Percentiles rank a stretch among this genome's conserved stretches.
Evolutionary conservation across 2,113 vertebrate genomes (phyloP).

Genomic region (Ibidorhyncha struthersii): DNA sequence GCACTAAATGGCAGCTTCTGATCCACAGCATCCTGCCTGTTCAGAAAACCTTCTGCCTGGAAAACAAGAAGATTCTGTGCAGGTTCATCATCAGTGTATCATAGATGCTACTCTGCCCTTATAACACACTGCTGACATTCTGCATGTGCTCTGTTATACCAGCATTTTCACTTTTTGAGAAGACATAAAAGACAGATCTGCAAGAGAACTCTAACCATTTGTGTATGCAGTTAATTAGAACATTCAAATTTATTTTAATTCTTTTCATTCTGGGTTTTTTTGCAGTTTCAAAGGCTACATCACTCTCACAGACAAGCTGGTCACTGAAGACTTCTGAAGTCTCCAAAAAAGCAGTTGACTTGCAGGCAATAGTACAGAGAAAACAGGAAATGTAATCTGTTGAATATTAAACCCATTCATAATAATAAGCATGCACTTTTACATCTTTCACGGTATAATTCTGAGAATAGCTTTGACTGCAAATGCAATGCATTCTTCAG

Average conservation of each 20-base stretch:
- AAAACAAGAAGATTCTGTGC: neutral
- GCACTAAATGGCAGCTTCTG: neutral
- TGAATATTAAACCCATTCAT: slow-evolving; percentile 39
- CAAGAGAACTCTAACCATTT: slow-evolving; percentile 9
- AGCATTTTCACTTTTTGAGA: neutral
- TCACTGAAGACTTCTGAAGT: slow-evolving; percentile 26
- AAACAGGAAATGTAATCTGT: slow-evolving; percentile 4
- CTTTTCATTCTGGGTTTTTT: slow-evolving; percentile 45
- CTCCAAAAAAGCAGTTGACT: slow-evolving; percentile 8
- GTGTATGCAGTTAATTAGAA: slow-evolving; percentile 63
- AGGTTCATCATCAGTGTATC: neutral
- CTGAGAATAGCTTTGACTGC: slow-evolving; percentile 3
- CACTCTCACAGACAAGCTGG: slow-evolving; percentile 49
- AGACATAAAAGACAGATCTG: neutral
- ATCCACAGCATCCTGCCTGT: neutral
- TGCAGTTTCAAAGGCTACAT: slow-evolving; percentile 58
- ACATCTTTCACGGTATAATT: neutral
- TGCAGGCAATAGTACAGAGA: slow-evolving; percentile 21
- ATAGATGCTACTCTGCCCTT: neutral
- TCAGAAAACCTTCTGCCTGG: neutral
- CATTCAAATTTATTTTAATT: slow-evolving; percentile 61
- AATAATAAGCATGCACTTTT: neutral
- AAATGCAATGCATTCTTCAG: slow-evolving; percentile 1
- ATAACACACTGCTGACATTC: neutral
- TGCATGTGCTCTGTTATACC: neutral